Percentiles rank a stretch among this genome's conserved stretches.
Conservation (phyloP, 2,888 invertebrate genomes). For the Euplexia lucipara region DNA sequence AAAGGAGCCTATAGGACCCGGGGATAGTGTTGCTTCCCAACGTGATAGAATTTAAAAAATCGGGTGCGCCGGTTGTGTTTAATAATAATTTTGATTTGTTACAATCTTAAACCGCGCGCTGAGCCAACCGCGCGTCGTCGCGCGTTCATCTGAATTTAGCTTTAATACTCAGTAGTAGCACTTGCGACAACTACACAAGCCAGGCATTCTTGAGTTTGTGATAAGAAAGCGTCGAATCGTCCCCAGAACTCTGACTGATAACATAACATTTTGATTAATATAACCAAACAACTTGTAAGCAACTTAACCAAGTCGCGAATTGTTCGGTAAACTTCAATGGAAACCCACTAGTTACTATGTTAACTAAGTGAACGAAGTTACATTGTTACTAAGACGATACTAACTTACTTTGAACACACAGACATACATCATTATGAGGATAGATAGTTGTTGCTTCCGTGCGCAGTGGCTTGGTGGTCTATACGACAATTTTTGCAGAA, state of each 20-base stretch:
- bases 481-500: too few species aligned
- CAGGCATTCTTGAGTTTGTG: too few species aligned
- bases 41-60: too few species aligned
- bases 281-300: conserved; percentile 8
- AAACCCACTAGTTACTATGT: conserved; percentile 12
- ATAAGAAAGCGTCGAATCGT: neutral
- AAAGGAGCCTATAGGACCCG: too few species aligned
- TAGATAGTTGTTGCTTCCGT: neutral
- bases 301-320: conserved; percentile 8
- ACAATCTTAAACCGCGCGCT: too few species aligned
- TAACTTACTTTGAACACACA: conserved; percentile 20
- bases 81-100: too few species aligned
- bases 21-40: too few species aligned
- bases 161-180: too few species aligned
- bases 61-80: too few species aligned
- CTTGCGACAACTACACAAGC: too few species aligned
- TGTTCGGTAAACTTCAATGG: conserved; percentile 34
- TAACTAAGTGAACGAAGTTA: conserved; percentile 12
- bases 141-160: too few species aligned
- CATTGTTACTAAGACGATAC: conserved; percentile 19
- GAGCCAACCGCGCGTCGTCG: too few species aligned
- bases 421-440: conserved; percentile 23
- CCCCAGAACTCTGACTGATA: neutral
- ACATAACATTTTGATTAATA: conserved; percentile 24
- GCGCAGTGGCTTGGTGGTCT: neutral